Conservation (phyloP, 2,888 invertebrate genomes). For the Willowsia nigromaculata region DNA sequence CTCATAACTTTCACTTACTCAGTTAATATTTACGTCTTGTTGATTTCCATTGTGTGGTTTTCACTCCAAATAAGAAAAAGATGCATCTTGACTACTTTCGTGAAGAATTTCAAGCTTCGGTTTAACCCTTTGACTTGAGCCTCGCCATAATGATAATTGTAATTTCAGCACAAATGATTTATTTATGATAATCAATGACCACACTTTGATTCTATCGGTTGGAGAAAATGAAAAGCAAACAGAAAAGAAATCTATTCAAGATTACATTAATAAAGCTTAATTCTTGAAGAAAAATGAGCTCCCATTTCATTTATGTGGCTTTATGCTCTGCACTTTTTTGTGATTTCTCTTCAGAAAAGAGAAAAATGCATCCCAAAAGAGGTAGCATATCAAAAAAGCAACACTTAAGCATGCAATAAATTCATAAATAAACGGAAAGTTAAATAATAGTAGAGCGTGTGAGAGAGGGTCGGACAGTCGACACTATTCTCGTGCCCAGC, state of each 20-base stretch:
- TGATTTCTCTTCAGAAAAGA: neutral
- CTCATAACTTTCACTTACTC: neutral
- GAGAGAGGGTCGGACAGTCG: slow-evolving; percentile 63
- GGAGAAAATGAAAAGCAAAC: neutral
- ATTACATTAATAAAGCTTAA: slow-evolving; percentile 28
- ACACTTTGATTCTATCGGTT: neutral
- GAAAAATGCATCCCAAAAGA: neutral
- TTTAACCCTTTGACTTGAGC: neutral
- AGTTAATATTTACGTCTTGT: neutral
- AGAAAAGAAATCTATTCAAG: neutral
- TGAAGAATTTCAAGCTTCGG: neutral
- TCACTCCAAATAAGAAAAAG: neutral
- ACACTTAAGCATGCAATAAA: slow-evolving; percentile 40
- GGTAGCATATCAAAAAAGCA: neutral
- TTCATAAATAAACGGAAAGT: slow-evolving; percentile 53
- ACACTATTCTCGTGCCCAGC: slow-evolving; percentile 35
- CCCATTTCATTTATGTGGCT: neutral
- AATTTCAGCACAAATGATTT: neutral
- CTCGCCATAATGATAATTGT: neutral
- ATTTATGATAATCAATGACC: slow-evolving; percentile 2
- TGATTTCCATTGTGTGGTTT: neutral
- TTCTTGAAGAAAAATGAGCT: slow-evolving; percentile 3
- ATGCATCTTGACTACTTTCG: neutral
- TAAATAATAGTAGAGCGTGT: slow-evolving; percentile 58
- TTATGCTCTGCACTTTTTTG: neutral